These are phyloP conservation scores for Pyrrhosoma nymphula DNA, from an alignment of 2,888 invertebrate species.

Conservation along the genomic window DNA sequence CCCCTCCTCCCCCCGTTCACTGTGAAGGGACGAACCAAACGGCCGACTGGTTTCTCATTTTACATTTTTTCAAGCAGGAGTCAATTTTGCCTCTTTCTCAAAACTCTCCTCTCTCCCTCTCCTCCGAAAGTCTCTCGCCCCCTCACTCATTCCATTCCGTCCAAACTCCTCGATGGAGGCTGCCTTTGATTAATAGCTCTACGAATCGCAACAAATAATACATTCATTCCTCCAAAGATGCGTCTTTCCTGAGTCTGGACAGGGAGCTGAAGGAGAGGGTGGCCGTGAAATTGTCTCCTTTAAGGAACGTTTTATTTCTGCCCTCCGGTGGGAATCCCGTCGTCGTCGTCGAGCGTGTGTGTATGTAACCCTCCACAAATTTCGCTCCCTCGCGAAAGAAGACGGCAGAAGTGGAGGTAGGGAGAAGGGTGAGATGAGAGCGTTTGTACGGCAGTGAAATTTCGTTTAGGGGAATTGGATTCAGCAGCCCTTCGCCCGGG, in stretches of 20 bases:
- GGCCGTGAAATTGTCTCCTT: background rate
- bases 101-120: background rate
- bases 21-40: background rate
- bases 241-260: background rate
- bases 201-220: conserved; percentile 17
- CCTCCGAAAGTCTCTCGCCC: background rate
- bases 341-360: background rate
- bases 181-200: conserved; percentile 27
- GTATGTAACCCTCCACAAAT: background rate
- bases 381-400: background rate
- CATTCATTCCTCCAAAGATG: background rate
- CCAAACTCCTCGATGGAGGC: background rate
- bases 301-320: background rate
- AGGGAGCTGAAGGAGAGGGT: background rate
- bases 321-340: background rate
- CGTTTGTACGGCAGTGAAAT: background rate
- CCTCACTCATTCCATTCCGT: background rate
- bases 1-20: too few relatives aligned
- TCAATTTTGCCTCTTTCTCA: background rate
- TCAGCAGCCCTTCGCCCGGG: background rate
- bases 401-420: background rate
- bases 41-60: conserved; percentile 5
- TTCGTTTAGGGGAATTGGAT: background rate
- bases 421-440: too few relatives aligned
- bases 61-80: background rate